These are phyloP conservation scores for Anthopleura sola DNA, from an alignment of 64 coral and sea anemone species.

Conservation along the genomic window DNA sequence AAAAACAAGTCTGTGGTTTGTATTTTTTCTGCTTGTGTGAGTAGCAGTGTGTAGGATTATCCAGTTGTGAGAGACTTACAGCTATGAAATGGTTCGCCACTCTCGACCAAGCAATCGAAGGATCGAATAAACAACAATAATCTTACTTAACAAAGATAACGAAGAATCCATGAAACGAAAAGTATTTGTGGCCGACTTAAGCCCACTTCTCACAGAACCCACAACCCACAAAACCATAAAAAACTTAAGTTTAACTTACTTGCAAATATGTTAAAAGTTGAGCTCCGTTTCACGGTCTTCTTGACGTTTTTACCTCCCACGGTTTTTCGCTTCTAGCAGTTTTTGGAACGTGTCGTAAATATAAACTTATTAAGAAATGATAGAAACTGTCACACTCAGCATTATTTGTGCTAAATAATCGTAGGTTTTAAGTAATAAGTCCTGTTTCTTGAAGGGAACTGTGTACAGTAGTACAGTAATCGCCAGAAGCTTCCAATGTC, in stretches of 20 bases:
- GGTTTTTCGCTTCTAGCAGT: not conserved
- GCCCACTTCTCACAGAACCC: not conserved
- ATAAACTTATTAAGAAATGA: not conserved
- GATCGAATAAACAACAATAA: not conserved
- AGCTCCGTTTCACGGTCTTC: not conserved
- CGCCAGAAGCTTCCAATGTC: no score
- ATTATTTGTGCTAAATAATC: not conserved
- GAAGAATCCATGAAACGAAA: not conserved
- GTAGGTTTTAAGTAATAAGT: not conserved
- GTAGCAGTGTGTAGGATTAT: not conserved
- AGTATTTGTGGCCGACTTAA: not conserved
- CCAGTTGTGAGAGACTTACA: no score
- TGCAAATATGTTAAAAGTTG: not conserved
- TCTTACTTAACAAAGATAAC: not conserved
- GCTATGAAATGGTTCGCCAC: not conserved
- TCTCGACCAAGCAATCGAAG: not conserved
- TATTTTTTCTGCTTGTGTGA: not conserved
- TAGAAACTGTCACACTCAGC: not conserved
- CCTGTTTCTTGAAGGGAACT: not conserved
- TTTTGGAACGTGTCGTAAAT: not conserved
- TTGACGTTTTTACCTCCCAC: not conserved
- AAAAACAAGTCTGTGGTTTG: not conserved
- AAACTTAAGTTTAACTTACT: no score
- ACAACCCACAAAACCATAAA: no score
- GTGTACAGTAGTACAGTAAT: no score